Percentiles rank a stretch among this genome's conserved stretches.
Conservation (phyloP, 1,140 invertebrate species). For the Pseudomyrmex sp. region DNA sequence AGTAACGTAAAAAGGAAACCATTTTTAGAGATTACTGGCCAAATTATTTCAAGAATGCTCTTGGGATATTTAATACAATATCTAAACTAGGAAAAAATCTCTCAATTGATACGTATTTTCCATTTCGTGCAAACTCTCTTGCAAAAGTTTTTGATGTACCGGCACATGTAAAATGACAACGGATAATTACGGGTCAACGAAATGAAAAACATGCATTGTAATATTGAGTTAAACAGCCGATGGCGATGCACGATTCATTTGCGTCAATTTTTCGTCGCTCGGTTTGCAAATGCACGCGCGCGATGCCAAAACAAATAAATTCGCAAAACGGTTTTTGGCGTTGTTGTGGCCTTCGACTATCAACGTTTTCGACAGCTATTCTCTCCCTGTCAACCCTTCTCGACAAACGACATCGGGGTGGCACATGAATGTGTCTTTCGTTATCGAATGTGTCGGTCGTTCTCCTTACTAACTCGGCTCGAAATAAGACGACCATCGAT, state of each 20-base stretch:
- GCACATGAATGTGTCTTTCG: slow-evolving; percentile 18
- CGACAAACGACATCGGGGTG: background rate
- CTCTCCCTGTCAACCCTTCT: background rate
- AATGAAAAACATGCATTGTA: slow-evolving; percentile 10
- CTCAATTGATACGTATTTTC: too few species aligned
- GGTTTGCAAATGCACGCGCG: background rate
- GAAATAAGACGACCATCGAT: slow-evolving; percentile 25
- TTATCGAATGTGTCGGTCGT: background rate
- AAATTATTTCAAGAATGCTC: too few species aligned
- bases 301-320: slow-evolving; percentile 67
- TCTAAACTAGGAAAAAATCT: too few species aligned
- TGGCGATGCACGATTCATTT: slow-evolving; percentile 8
- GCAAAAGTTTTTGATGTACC: too few species aligned
- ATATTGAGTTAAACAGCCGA: slow-evolving; percentile 13
- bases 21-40: too few species aligned
- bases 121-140: too few species aligned
- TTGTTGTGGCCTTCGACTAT: background rate
- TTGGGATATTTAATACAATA: too few species aligned
- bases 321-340: slow-evolving; percentile 34
- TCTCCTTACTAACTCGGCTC: slow-evolving; percentile 15
- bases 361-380: slow-evolving; percentile 14
- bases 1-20: too few species aligned
- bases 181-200: slow-evolving; percentile 14
- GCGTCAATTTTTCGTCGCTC: background rate
- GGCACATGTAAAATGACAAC: too few species aligned